Evolutionary conservation across 2,797 vertebrate species (phyloP).

Genomic region (Mus minutoides): DNA sequence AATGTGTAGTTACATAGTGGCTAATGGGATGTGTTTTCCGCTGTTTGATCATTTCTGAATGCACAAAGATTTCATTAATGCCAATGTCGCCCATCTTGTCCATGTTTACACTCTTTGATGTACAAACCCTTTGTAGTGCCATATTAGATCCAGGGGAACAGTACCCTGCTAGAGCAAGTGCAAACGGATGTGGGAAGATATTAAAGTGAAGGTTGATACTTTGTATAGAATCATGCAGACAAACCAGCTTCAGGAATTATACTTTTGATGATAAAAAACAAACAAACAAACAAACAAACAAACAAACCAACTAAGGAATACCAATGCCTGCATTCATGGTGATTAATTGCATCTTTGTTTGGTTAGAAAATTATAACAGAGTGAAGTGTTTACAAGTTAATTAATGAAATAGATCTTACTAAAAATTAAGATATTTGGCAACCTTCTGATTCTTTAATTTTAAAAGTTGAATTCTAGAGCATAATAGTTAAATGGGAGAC

Average conservation of each 20-base stretch:
- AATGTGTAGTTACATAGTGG: slow-evolving; percentile 62
- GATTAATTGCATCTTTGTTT: not conserved
- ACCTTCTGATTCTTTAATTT: not conserved
- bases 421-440: not conserved
- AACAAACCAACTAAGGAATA: slow-evolving; percentile 16
- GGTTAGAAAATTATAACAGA: slow-evolving; percentile 3
- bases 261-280: slow-evolving; percentile 19
- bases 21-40: slow-evolving; percentile 78
- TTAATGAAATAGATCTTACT: slow-evolving; percentile 19
- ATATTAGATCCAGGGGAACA: slow-evolving; percentile 73
- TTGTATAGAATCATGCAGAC: slow-evolving; percentile 30
- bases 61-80: slow-evolving; percentile 74
- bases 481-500: not conserved
- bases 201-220: slow-evolving; percentile 45
- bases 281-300: not conserved
- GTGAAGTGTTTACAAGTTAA: not conserved
- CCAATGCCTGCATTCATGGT: not conserved
- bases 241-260: slow-evolving; percentile 62
- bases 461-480: not conserved
- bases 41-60: slow-evolving; percentile 80
- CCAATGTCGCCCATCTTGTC: slow-evolving; percentile 75
- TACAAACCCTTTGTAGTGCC: slow-evolving; percentile 68
- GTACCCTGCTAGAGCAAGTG: slow-evolving; percentile 58
- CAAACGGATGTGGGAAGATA: slow-evolving; percentile 69
- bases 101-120: slow-evolving; percentile 79